phyloP scores from a whole-genome alignment of 2,113 vertebrate species.

The Leucoraja erinaceus region DNA sequence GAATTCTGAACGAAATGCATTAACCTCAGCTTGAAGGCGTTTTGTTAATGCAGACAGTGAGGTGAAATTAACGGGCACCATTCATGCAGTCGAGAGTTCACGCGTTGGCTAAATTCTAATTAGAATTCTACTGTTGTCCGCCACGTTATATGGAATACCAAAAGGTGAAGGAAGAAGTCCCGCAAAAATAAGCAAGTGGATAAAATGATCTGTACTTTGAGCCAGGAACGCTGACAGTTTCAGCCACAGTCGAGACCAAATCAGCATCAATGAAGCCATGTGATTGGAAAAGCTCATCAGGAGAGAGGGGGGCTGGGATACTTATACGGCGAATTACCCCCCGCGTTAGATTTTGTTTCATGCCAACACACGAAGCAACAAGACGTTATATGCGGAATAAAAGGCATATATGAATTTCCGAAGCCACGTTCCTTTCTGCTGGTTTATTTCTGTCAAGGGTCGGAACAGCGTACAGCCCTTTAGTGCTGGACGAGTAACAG shows the following conservation, averaged over 20 bases:
- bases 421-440: not conserved
- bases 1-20: not conserved
- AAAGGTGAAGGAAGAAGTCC: no score
- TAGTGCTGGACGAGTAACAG: slow-evolving; percentile 2
- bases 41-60: not conserved
- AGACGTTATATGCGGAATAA: no score
- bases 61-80: not conserved
- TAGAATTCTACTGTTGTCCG: not conserved
- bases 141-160: not conserved
- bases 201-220: not conserved
- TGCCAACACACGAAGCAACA: not conserved
- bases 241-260: not conserved
- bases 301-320: not conserved
- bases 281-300: slow-evolving; percentile 9
- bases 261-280: slow-evolving; percentile 32
- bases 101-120: not conserved
- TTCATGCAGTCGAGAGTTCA: not conserved
- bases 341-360: not conserved
- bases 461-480: not conserved
- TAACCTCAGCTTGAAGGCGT: not conserved
- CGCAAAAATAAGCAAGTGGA: not conserved
- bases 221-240: not conserved
- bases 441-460: not conserved
- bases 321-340: not conserved
- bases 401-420: not conserved